Percentiles rank a stretch among this genome's conserved stretches.
phyloP scores from a whole-genome alignment of 2,888 invertebrate genomes.

The Apantesis nais region DNA sequence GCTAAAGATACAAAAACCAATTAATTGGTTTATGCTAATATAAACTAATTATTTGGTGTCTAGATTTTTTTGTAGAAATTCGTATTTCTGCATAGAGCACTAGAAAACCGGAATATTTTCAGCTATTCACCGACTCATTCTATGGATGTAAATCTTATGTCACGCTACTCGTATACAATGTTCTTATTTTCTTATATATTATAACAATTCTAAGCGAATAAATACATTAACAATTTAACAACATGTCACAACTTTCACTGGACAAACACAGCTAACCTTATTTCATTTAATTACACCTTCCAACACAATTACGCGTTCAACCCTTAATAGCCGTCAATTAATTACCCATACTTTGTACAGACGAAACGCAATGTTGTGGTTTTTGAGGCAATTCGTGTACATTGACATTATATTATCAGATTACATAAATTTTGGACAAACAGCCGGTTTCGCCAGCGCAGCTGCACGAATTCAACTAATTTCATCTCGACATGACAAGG shows the following conservation, averaged over 20 bases:
- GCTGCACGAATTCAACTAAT: constrained; percentile 82
- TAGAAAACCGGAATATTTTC: neutral
- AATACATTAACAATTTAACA: neutral
- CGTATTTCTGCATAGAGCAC: neutral
- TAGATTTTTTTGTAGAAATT: neutral
- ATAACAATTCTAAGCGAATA: neutral
- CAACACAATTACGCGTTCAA: constrained; percentile 4
- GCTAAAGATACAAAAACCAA: no score
- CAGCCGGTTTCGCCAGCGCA: constrained; percentile 70
- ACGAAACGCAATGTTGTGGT: constrained; percentile 35
- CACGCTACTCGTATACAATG: no score
- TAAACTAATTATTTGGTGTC: no score
- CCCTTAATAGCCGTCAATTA: constrained; percentile 38
- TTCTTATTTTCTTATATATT: no score
- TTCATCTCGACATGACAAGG: constrained; percentile 84
- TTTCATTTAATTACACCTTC: constrained; percentile 1
- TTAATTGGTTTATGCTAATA: neutral
- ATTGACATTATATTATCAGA: constrained; percentile 68
- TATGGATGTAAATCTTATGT: no score
- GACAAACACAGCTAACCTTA: neutral
- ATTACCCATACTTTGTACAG: constrained; percentile 28
- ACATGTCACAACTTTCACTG: constrained; percentile 1
- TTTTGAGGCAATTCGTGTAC: constrained; percentile 42
- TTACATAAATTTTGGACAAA: constrained; percentile 75
- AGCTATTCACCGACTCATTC: no score